Evolutionary conservation across 1,140 invertebrate species (phyloP), one percentile per base, ranked within the genome.

Genomic region (Zaprionus tsacasi): DNA sequence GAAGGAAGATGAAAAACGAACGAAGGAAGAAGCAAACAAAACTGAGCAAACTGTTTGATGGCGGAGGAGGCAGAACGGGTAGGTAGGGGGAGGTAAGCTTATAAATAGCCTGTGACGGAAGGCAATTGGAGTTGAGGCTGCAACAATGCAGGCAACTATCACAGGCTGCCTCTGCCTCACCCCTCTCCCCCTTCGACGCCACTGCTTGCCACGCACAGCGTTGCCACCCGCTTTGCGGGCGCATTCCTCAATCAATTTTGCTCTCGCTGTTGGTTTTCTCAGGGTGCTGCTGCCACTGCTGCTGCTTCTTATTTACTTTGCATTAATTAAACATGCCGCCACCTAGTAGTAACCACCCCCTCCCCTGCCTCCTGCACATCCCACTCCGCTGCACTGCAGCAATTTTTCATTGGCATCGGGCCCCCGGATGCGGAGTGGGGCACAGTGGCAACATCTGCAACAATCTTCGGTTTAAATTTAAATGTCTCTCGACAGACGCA

Each of bases 241-340:
- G 54, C 82, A 88, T 88, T 88, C 83, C 70, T 89, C 83, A 88
- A 88, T 88, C 83, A 88, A 88, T 88, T 88, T 88, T 50, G 85
- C 77, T 78, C 73, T 7, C 33, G 70, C 48, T 66, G 52, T 80
- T 78, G 66, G 13, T 55, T 55, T 25, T 55, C 52, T 55, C 11
- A 12, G 21, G 52, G 52, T 21, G 69, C 59, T 79, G 65, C 76
- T 66, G 40, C 40, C 21, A 21, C 21, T 21, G 21, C 21, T 21
- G 21, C 21, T 66, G 66, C 81, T 83, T 88, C 80, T 88, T 88
- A 88, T 88, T 88, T 88, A 88, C 83, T 88, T 89, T 88, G 83
- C 85, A 88, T 88, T 88, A 88, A 88, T 88, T 88, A 88, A 88
- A 88, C 83, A 88, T 88, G 80, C 85, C 74, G 82, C 82, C 68